Evolutionary conservation across 1,140 invertebrate species (phyloP).

Genomic region (Ericerus pela): DNA sequence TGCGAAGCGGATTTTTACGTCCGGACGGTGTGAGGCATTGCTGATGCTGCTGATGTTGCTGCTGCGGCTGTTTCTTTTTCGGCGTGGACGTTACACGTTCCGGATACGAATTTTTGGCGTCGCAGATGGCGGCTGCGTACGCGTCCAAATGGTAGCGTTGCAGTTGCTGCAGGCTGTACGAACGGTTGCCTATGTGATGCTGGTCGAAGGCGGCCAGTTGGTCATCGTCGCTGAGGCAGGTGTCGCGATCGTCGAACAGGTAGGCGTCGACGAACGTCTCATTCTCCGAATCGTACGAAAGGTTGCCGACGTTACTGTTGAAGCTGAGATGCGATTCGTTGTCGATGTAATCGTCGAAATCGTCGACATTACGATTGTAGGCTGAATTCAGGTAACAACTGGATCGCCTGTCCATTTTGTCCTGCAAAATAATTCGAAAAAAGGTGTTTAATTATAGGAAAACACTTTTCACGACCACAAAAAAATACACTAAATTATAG

Average conservation of each 20-base stretch:
- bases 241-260: not conserved
- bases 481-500: not conserved
- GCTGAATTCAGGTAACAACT: constrained; percentile 1
- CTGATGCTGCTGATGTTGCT: not conserved
- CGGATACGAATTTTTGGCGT: not conserved
- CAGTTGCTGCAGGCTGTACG: not conserved
- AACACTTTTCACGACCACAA: not conserved
- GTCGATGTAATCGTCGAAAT: not conserved
- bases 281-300: not conserved
- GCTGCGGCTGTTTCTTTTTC: not conserved
- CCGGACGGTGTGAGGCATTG: too few relatives aligned
- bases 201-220: not conserved
- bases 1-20: not conserved
- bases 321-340: not conserved
- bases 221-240: not conserved
- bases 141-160: too few relatives aligned
- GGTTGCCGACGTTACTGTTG: not conserved
- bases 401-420: not conserved
- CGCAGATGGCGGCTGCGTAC: not conserved
- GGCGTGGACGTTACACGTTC: not conserved
- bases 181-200: not conserved
- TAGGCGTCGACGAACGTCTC: not conserved
- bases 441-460: too few relatives aligned
- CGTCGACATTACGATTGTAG: not conserved
- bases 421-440: not conserved